Evolutionary conservation across 2,888 invertebrate species (phyloP), one percentile per base, ranked within the genome.

Genomic region (Malachius bipustulatus): DNA sequence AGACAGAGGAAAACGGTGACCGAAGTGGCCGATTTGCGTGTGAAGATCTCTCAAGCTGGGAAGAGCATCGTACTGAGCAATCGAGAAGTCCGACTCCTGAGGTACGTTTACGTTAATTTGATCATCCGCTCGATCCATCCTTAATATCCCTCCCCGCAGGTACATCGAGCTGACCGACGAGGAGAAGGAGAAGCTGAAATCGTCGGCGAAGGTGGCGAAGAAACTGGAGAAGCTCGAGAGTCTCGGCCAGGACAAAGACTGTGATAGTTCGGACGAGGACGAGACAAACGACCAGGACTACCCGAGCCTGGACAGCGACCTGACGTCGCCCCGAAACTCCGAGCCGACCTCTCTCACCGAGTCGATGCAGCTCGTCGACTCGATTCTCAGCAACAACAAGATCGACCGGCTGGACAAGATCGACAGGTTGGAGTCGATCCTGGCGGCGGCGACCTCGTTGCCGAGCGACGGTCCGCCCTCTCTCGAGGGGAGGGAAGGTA

Each of bases 161-260:
- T 88, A 90, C 63, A 74, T 91, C 60, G 88, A 89, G 52, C 71
- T 91, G 34, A 89, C 89, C 11, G 88, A 90, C 49, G 89, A 89
- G 45, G 90, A 91, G 55, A 88, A 89, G 52, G 89, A 89, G 49
- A 89, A 89, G 57, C 65, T 91, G 11, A 89, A 88, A 60, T 84
- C 87, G 24, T 84, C 83, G 34, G 82, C 88, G 53, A 91, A 91
- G 66, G 90, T 91, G 41, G 90, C 90, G 1, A 84, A 83, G 54
- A 91, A 91, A 58, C 64, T 91, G 40, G 90, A 91, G 55, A 88
- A 91, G 63, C 68, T 91, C 43, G 88, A 89, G 62, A 81, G 76
- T 44, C 71, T 80, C 45, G 76, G 77, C 10, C 82, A 82, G 51
- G 83, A 81, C 40, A 70, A 70, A 59, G 70, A 59, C 46, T 75